Evolutionary conservation across 2,888 invertebrate genomes (phyloP), one percentile per base, ranked within the genome.

Genomic region (Tiliacea aurago): DNA sequence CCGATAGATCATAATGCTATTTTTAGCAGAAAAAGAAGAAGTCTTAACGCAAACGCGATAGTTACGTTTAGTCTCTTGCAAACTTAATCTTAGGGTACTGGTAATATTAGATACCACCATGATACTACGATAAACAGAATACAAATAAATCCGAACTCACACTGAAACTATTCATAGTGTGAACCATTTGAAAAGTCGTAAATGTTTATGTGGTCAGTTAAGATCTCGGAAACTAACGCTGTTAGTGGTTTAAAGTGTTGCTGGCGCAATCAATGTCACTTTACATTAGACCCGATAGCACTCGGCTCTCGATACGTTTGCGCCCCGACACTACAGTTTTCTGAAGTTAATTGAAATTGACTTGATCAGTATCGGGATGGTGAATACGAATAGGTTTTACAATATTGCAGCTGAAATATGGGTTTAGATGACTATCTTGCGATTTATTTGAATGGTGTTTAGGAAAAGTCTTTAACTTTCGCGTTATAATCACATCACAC

Each of bases 161-260:
- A 49, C 20, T 69, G 5, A 55, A 69, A 62, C 43, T 11, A 62
- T 18, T 33, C 13, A 13, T 20, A 51, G 69, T 68, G 51, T 53
- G 43, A 77, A 80, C 53, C 71, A 66, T 71, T 79, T 53, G 33
- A 58, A 70, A 43, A 61, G 64, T 71, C 68, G 69, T 81, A 71
- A 77, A 81, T 33, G 20, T 78, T 79, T 33, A 73, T 64, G 74
- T 61, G 66, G 81, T 77, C 77, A 67, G 51, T 78, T 78, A 73
- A 58, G 68, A 63, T 72, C 63, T 63, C n/a, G 45, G n/a, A 77
- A 76, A 65, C 62, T 63, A 81, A 68, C 61, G 43, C 75, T 58
- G 61, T 53, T 78, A 70, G 74, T 65, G 59, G 43, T 53, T 28
- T 65, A 53, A 68, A 74, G 68, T 69, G 81, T 70, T 71, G 59